Evolutionary conservation across 2,113 vertebrate species (phyloP), one percentile per base, ranked within the genome.

Genomic region (Rhombomys opimus): DNA sequence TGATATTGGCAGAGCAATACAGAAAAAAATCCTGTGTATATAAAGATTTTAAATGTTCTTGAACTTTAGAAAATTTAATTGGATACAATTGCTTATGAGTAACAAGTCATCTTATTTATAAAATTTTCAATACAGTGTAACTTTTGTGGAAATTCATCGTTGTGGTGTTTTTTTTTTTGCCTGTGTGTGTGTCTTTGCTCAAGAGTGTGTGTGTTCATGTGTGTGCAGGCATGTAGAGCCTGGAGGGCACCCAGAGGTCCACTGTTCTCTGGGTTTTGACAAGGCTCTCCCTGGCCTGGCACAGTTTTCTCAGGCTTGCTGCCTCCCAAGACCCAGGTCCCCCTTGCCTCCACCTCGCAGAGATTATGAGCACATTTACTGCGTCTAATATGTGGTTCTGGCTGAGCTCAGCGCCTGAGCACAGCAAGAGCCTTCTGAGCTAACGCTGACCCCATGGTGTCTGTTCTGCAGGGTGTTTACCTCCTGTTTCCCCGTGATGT

Each of bases 1-100:
- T 98, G 97, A 99, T 99, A 98, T 98, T 98, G 98, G 99, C 99
- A 96, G 94, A 98, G 98, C 98, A 97, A 97, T 98, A 90, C 98
- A 98, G 99, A 99, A 98, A 98, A 98, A 99, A 99, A 99, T 99
- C 98, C 98, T 99, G 85, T 98, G 96, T 98, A 98, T 97, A 98
- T 70, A 70, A n/a, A 67, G 85, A 50, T 95, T 90, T 94, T 93
- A 75, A 91, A 59, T 89, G 87, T 96, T 95, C 50, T 70, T 87
- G 84, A 95, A 65, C 38, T 76, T 92, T 54, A 95, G 63, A 86
- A 67, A 91, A 86, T 35, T 70, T 80, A 59, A 80, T 22, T 77
- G 95, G 65, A 54, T 94, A 52, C 20, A 73, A 52, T 46, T 23
- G 77, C 76, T 90, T 57, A 38, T 57, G 52, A 54, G 35, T 57